Conservation (phyloP, 1,140 invertebrate genomes). For the Kradibia gibbosae region DNA sequence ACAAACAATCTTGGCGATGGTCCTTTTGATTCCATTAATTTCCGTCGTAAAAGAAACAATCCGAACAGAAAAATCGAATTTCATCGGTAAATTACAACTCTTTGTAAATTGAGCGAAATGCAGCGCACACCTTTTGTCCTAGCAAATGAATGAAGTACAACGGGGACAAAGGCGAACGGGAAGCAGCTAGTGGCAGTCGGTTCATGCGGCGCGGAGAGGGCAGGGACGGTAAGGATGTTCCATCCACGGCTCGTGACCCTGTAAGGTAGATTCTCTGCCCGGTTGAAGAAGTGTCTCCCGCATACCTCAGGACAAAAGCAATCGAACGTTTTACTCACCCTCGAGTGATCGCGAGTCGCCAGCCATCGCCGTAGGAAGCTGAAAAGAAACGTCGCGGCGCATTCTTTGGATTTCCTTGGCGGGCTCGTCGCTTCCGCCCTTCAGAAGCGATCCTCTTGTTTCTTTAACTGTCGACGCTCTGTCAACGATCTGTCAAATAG, state of each 20-base stretch:
- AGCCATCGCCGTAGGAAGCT: slow-evolving; percentile 6
- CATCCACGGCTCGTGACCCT: not conserved
- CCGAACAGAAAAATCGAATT: slow-evolving; percentile 48
- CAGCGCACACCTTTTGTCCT: slow-evolving; percentile 43
- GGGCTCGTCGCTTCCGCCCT: not conserved
- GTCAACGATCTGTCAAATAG: slow-evolving; percentile 49
- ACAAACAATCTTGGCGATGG: slow-evolving; percentile 30
- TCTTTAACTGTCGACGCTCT: slow-evolving; percentile 43
- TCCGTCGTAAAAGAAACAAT: slow-evolving; percentile 21
- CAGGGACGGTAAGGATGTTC: not conserved
- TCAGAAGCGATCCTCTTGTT: slow-evolving; percentile 46
- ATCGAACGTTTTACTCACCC: slow-evolving; percentile 17
- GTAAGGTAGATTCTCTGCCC: slow-evolving; percentile 24
- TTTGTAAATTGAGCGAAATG: slow-evolving; percentile 40
- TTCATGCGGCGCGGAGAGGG: not conserved
- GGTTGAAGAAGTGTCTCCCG: slow-evolving; percentile 40
- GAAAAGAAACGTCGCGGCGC: slow-evolving; percentile 40
- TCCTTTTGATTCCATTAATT: slow-evolving; percentile 41
- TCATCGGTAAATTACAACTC: slow-evolving; percentile 49
- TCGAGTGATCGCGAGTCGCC: not conserved
- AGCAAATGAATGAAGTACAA: slow-evolving; percentile 29
- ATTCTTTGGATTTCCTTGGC: slow-evolving; percentile 47
- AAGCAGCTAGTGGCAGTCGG: not conserved
- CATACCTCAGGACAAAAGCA: slow-evolving; percentile 45
- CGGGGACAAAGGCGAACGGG: not conserved